Conservation (phyloP, 2,797 vertebrate genomes). For the Mormyrus hasselquistii region DNA sequence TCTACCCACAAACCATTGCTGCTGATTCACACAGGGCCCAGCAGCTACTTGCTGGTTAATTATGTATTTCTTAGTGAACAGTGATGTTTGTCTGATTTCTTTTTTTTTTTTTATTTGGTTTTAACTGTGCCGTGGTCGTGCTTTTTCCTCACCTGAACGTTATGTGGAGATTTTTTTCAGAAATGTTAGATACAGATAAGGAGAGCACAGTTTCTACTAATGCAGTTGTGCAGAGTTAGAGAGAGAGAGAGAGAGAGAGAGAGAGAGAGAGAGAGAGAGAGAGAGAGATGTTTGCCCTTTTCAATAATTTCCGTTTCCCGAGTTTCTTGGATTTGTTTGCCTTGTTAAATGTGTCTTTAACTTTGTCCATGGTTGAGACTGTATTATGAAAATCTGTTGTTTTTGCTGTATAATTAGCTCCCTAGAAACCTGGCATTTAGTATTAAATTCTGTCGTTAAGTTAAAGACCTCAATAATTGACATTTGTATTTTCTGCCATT, state of each 20-base stretch:
- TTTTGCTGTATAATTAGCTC: conserved; percentile 13
- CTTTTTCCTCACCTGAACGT: background rate
- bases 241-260: background rate
- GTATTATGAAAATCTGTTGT: conserved; percentile 2
- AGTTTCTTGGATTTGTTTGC: background rate
- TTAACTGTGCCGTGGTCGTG: background rate
- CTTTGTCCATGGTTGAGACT: background rate
- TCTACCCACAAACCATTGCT: background rate
- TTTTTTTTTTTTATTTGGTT: background rate
- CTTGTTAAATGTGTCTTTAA: background rate
- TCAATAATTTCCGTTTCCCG: background rate
- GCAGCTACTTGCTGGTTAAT: background rate
- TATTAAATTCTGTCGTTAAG: conserved; percentile 4
- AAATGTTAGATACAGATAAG: background rate
- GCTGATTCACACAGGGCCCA: background rate
- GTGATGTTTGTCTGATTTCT: background rate
- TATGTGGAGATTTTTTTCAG: background rate
- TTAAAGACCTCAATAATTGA: conserved; percentile 9
- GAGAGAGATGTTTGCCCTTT: background rate
- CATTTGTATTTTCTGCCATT: conserved; percentile 17
- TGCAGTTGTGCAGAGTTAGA: background rate
- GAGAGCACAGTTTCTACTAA: background rate
- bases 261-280: background rate
- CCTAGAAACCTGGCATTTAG: conserved; percentile 17
- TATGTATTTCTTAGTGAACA: background rate